phyloP scores from a whole-genome alignment of 2,888 invertebrate species.

The Cheilosia vernalis region DNA sequence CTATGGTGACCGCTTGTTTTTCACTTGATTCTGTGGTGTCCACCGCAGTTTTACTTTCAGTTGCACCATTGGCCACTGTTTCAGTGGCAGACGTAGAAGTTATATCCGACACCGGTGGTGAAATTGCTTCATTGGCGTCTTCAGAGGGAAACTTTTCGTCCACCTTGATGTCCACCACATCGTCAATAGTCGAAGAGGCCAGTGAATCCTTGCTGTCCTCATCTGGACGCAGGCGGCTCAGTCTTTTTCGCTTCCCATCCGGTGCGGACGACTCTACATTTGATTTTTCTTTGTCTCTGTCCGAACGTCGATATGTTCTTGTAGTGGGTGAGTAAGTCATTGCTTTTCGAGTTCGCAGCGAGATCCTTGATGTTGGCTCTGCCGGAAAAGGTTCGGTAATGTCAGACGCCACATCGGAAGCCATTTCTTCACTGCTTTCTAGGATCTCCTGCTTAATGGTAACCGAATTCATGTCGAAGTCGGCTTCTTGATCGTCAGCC shows the following conservation, averaged over 20 bases:
- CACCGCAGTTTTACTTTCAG: background rate
- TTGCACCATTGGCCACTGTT: background rate
- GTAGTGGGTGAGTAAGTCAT: slow-evolving; percentile 63
- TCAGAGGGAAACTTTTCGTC: slow-evolving; percentile 78
- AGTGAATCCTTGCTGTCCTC: slow-evolving; percentile 82
- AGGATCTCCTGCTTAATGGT: slow-evolving; percentile 80
- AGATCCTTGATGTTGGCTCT: slow-evolving; percentile 64
- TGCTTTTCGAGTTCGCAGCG: slow-evolving; percentile 69
- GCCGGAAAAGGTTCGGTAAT: slow-evolving; percentile 66
- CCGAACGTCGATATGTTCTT: slow-evolving; percentile 74
- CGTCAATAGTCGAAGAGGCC: slow-evolving; percentile 80
- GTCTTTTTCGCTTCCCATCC: slow-evolving; percentile 63
- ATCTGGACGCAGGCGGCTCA: slow-evolving; percentile 75
- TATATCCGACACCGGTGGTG: background rate
- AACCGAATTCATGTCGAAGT: slow-evolving; percentile 62
- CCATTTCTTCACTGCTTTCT: slow-evolving; percentile 77
- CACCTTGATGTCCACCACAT: slow-evolving; percentile 78
- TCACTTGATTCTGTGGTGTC: background rate
- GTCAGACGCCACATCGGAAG: slow-evolving; percentile 73
- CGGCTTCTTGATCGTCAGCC: slow-evolving; percentile 76
- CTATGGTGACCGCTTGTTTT: slow-evolving; percentile 21
- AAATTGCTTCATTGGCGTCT: slow-evolving; percentile 66
- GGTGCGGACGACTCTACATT: slow-evolving; percentile 62
- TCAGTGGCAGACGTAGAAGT: slow-evolving; percentile 24
- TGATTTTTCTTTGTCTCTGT: slow-evolving; percentile 73